These are phyloP conservation scores for Neuroterus valhalla DNA, from an alignment of 1,140 invertebrate species.

Conservation along the genomic window DNA sequence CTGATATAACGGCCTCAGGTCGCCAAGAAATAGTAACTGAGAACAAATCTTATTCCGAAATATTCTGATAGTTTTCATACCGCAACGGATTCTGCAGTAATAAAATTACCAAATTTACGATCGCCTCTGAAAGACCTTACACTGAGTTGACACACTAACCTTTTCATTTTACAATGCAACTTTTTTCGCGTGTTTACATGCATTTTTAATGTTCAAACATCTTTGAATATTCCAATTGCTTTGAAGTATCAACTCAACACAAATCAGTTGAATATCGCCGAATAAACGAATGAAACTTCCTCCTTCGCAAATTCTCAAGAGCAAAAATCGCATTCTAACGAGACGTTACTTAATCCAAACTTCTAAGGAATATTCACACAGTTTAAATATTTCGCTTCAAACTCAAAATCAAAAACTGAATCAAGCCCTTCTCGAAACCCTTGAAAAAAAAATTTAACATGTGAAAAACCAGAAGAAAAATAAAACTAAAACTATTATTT, in stretches of 20 bases:
- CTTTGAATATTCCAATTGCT: too few relatives aligned
- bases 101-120: slow-evolving; percentile 8
- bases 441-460: background rate
- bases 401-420: background rate
- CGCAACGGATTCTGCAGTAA: slow-evolving; percentile 27
- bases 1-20: background rate
- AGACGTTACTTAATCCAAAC: background rate
- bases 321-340: background rate
- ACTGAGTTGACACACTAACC: background rate
- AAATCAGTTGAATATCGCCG: background rate
- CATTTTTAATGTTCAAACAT: too few relatives aligned
- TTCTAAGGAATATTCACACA: background rate
- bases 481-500: background rate
- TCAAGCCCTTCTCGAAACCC: background rate
- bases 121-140: background rate
- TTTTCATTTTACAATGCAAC: background rate
- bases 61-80: background rate
- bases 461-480: background rate
- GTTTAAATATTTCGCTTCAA: slow-evolving; percentile 4
- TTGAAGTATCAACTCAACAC: too few relatives aligned
- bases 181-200: background rate
- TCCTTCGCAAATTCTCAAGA: background rate
- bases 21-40: background rate
- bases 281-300: background rate
- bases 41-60: background rate